phyloP scores from a whole-genome alignment of 2,797 vertebrate genomes.

The Anabas testudineus region DNA sequence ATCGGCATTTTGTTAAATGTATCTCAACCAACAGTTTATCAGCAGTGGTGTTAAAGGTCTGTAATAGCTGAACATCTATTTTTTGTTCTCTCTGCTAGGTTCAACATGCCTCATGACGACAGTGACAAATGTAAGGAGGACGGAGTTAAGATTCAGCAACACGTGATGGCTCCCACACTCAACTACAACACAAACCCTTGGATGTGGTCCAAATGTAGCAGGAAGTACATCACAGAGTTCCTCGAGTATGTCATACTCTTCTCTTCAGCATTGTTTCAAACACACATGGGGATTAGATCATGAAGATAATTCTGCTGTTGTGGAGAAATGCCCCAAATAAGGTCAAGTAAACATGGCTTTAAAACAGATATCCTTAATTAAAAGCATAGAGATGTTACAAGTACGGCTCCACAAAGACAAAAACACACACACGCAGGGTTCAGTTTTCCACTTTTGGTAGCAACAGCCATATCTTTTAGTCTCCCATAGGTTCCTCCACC shows the following conservation, averaged over 20 bases:
- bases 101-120: constrained; percentile 99
- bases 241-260: constrained; percentile 90
- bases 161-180: constrained; percentile 97
- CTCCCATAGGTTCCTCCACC: constrained; percentile 12
- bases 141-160: constrained; percentile 93
- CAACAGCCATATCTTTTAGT: constrained; percentile 2
- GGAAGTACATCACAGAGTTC: constrained; percentile 99
- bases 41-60: neutral
- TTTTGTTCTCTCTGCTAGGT: constrained; percentile 79
- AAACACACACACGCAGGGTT: neutral
- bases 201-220: constrained; percentile 99
- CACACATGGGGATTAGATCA: constrained; percentile 19
- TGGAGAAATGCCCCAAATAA: constrained; percentile 8
- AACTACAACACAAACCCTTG: constrained; percentile 99
- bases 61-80: neutral
- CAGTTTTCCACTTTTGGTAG: neutral
- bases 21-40: neutral
- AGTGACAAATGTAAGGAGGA: constrained; percentile 98
- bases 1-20: neutral
- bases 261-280: constrained; percentile 38
- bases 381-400: neutral
- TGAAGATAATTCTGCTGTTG: neutral
- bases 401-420: neutral
- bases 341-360: neutral
- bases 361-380: neutral